A percentile compares a stretch with the other conserved stretches of the same genome.
Conservation (phyloP, 2,888 invertebrate species). For the Cremastobaeus sp. region DNA sequence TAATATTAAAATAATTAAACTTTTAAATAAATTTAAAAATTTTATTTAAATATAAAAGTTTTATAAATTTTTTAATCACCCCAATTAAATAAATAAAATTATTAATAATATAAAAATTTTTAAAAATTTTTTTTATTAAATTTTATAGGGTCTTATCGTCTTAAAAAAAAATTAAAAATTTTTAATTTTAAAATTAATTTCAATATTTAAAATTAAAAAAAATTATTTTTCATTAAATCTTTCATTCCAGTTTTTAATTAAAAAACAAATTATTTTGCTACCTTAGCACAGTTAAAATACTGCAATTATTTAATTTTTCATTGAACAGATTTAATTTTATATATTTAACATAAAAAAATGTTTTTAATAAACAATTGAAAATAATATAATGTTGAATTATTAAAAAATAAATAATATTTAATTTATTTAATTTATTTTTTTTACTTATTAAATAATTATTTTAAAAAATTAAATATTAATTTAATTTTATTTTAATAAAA, state of each 20-base stretch:
- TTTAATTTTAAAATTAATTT: constrained; percentile 83
- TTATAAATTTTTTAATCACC: constrained; percentile 82
- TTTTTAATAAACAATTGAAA: constrained; percentile 88
- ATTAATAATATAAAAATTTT: constrained; percentile 69
- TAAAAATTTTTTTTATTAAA: constrained; percentile 79
- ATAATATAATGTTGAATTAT: constrained; percentile 82
- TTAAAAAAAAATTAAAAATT: constrained; percentile 83
- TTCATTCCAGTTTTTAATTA: constrained; percentile 90
- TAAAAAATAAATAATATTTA: constrained; percentile 78
- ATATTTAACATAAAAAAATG: constrained; percentile 84
- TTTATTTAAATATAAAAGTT: constrained; percentile 80
- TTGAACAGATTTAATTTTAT: constrained; percentile 86
- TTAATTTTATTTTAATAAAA: constrained; percentile 37
- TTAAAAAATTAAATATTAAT: constrained; percentile 71
- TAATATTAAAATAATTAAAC: constrained; percentile 61
- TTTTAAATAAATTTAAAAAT: no score
- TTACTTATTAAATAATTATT: constrained; percentile 74
- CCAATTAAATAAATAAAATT: constrained; percentile 81
- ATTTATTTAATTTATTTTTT: constrained; percentile 63
- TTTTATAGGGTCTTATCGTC: constrained; percentile 90
- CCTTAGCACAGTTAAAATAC: constrained; percentile 89
- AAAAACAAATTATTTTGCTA: constrained; percentile 90
- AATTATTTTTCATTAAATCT: constrained; percentile 83
- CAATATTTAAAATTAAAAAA: constrained; percentile 80
- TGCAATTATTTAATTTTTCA: constrained; percentile 88